phyloP scores from a whole-genome alignment of 2,797 vertebrate genomes.

The Crax fasciolata region DNA sequence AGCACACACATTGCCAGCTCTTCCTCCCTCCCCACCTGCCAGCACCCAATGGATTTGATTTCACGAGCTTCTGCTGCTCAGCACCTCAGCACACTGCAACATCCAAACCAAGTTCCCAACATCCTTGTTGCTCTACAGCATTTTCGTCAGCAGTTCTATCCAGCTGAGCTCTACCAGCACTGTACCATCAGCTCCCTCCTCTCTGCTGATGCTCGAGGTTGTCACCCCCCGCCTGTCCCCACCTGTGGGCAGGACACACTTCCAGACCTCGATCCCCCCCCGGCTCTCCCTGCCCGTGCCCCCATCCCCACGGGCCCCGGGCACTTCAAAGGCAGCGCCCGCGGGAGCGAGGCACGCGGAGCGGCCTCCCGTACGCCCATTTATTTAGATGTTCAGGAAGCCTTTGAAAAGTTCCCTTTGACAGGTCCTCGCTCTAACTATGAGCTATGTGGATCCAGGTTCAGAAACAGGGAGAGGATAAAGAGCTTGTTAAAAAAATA shows the following conservation, averaged over 20 bases:
- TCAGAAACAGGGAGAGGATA: neutral
- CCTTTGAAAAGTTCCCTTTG: slow-evolving; percentile 20
- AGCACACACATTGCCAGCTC: neutral
- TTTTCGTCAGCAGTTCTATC: rapidly evolving
- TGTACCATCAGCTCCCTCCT: rapidly evolving
- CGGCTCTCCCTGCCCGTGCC: neutral
- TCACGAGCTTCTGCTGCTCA: neutral
- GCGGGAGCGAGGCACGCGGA: neutral
- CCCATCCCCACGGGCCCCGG: neutral
- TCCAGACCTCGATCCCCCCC: neutral
- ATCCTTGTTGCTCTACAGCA: neutral
- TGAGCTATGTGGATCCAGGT: neutral
- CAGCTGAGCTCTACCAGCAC: rapidly evolving
- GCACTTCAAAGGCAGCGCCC: neutral
- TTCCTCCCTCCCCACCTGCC: neutral
- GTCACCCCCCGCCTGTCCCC: neutral
- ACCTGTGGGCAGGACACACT: neutral
- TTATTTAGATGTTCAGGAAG: slow-evolving; percentile 53
- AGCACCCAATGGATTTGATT: rapidly evolving
- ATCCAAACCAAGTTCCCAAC: neutral
- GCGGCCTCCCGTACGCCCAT: neutral
- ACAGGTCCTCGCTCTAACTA: neutral
- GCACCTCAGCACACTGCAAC: neutral
- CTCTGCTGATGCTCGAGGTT: rapidly evolving
- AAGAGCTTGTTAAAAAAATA: slow-evolving; percentile 31